Conservation (phyloP, 2,113 vertebrate genomes). For the Aspidoscelis tigris region DNA sequence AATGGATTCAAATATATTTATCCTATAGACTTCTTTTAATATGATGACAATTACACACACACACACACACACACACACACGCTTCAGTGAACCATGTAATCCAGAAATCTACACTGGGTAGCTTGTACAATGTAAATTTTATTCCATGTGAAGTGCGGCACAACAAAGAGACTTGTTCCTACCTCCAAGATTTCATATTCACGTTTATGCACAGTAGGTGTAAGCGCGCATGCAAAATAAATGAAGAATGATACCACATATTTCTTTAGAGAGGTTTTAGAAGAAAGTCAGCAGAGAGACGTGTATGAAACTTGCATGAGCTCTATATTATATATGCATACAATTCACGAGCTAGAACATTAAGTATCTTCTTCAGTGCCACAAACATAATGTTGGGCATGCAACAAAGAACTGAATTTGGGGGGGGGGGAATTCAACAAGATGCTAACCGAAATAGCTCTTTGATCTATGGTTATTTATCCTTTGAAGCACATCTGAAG, state of each 20-base stretch:
- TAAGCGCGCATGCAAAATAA: conserved; percentile 67
- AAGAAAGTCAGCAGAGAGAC: conserved; percentile 61
- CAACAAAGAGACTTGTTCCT: conserved; percentile 47
- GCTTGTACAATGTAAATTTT: conserved; percentile 49
- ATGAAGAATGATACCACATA: conserved; percentile 61
- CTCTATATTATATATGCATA: conserved; percentile 63
- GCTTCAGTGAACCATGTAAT: conserved; percentile 35
- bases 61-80: too few relatives aligned
- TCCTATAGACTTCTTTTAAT: conserved; percentile 40
- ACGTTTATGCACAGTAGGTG: conserved; percentile 60
- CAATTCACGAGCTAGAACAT: conserved; percentile 49
- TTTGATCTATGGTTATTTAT: conserved; percentile 59
- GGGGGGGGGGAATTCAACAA: conserved; percentile 57
- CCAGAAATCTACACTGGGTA: conserved; percentile 32
- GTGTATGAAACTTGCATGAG: conserved; percentile 65
- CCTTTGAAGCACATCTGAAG: conserved; percentile 63
- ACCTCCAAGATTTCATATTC: conserved; percentile 65
- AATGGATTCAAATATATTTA: conserved; percentile 24
- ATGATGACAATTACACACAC: conserved; percentile 48
- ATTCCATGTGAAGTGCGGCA: conserved; percentile 55
- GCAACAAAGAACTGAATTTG: conserved; percentile 49
- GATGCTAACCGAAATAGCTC: conserved; percentile 52
- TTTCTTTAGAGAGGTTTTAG: conserved; percentile 67
- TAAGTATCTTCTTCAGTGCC: conserved; percentile 60
- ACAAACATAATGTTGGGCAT: conserved; percentile 61